These are phyloP conservation scores for Miichthys miiuy DNA, from an alignment of 2,797 vertebrate genomes.

Conservation along the genomic window DNA sequence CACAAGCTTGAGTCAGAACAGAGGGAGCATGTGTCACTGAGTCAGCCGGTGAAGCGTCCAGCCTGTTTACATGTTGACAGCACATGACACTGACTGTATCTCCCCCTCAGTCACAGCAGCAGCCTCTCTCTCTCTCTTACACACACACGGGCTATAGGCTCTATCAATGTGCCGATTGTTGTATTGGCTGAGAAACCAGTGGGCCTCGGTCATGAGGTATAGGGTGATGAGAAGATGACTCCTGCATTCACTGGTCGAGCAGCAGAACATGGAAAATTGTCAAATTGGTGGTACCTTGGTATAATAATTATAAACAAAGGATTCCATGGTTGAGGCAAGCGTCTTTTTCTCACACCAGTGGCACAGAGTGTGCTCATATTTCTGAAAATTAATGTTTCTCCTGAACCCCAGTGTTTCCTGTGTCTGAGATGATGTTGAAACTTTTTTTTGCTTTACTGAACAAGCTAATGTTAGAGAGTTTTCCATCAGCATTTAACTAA, in stretches of 20 bases:
- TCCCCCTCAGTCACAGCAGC: slow-evolving; percentile 45
- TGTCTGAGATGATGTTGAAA: not conserved
- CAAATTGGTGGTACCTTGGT: not conserved
- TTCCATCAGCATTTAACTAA: slow-evolving; percentile 18
- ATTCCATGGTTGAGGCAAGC: not conserved
- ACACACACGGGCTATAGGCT: slow-evolving; percentile 50
- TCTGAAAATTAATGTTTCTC: slow-evolving; percentile 14
- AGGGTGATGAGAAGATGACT: slow-evolving; percentile 55
- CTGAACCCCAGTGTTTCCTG: slow-evolving; percentile 15
- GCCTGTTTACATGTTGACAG: slow-evolving; percentile 72
- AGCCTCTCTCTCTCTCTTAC: slow-evolving; percentile 3
- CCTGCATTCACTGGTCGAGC: slow-evolving; percentile 14
- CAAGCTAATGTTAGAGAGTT: slow-evolving; percentile 11
- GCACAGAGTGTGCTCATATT: not conserved
- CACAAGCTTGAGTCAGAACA: slow-evolving; percentile 65
- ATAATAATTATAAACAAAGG: slow-evolving; percentile 5
- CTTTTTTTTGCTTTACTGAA: slow-evolving; percentile 21
- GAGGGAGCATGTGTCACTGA: slow-evolving; percentile 68
- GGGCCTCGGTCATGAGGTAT: slow-evolving; percentile 66
- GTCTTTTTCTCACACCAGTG: not conserved
- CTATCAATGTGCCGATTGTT: slow-evolving; percentile 72
- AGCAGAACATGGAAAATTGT: slow-evolving; percentile 4
- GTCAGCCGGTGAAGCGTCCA: slow-evolving; percentile 60
- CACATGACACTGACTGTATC: slow-evolving; percentile 71
- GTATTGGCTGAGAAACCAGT: slow-evolving; percentile 37